Conservation (phyloP, 2,888 invertebrate species). For the Diaperis boleti region DNA sequence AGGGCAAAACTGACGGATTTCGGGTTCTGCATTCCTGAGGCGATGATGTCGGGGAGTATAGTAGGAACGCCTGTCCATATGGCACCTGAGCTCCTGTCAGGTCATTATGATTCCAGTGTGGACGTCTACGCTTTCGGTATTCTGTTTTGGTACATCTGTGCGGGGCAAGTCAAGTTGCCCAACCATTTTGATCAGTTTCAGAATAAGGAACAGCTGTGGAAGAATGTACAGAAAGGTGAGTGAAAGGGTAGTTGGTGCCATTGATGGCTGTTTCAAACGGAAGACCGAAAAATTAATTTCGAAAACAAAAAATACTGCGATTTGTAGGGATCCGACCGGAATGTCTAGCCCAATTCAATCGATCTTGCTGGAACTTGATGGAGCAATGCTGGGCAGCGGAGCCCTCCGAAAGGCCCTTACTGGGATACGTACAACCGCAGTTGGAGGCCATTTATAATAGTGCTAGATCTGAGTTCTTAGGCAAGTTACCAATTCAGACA, state of each 20-base stretch:
- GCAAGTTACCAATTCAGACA: conserved; percentile 50
- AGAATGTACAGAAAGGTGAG: conserved; percentile 85
- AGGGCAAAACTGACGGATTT: conserved; percentile 88
- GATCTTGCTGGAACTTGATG: conserved; percentile 88
- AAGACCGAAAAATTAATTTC: no score
- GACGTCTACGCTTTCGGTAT: conserved; percentile 93
- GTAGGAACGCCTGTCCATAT: conserved; percentile 92
- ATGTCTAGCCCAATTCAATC: conserved; percentile 78
- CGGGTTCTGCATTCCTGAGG: conserved; percentile 91
- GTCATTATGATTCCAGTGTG: conserved; percentile 84
- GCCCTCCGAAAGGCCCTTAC: conserved; percentile 78
- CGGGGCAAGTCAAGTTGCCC: conserved; percentile 84
- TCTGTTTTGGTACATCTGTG: conserved; percentile 91
- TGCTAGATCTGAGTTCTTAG: conserved; percentile 51
- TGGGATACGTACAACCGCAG: conserved; percentile 81
- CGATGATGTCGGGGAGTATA: conserved; percentile 90
- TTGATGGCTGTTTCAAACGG: no score
- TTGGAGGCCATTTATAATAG: conserved; percentile 70
- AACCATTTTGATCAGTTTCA: conserved; percentile 84
- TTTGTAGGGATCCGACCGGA: conserved; percentile 84
- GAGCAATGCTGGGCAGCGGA: conserved; percentile 86
- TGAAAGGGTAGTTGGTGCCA: neutral
- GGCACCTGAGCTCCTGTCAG: conserved; percentile 89
- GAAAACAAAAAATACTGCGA: no score
- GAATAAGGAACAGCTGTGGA: conserved; percentile 90